Evolutionary conservation across 1,140 invertebrate species (phyloP), one percentile per base, ranked within the genome.

Genomic region (Archegozetes longisetosus): DNA sequence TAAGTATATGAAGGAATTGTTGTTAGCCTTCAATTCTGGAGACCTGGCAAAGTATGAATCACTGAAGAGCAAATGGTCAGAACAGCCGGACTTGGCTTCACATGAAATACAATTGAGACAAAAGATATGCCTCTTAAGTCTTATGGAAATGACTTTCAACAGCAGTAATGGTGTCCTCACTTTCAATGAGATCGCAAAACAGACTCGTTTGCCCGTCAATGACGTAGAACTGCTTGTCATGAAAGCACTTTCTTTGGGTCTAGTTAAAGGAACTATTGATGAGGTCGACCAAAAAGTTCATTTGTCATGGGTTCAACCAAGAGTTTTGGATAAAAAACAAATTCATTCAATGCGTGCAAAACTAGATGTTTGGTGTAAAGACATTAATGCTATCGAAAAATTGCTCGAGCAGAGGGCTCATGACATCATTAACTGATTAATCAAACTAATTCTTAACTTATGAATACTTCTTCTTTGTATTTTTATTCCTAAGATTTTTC

Each of bases 191-290:
- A 96, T 98, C 60, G 82, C 92, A 0, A 72, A 78, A 55, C 86
- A 87, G 71, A 88, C 91, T 9, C 78, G 83, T 67, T 73, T 96
- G 62, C 83, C 84, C 0, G 71, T 83, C 13, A 82, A 73, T 64
- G 73, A 76, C 64, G 90, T 98, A 23, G 95, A 98, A 71, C 75
- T 95, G 60, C 76, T 98, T 13, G 88, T 98, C 1, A 99, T 98
- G 95, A 95, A 96, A 74, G 95, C 95, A 0, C 71, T 98, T 26
- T 88, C 91, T n/a, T 82, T 96, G 65, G 88, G 86, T 50, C 77
- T 99, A 0, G 87, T 99, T 2, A 82, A 84, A 62, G 95, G 95
- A 28, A 84, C 84, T 52, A 98, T 98, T 66, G 93, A 98, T 77
- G 89, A 98, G 75, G 90, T 97, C 2, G 80, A 82, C 20, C 73